Conservation (phyloP, 2,797 vertebrate genomes). For the Fundulus diaphanus region DNA sequence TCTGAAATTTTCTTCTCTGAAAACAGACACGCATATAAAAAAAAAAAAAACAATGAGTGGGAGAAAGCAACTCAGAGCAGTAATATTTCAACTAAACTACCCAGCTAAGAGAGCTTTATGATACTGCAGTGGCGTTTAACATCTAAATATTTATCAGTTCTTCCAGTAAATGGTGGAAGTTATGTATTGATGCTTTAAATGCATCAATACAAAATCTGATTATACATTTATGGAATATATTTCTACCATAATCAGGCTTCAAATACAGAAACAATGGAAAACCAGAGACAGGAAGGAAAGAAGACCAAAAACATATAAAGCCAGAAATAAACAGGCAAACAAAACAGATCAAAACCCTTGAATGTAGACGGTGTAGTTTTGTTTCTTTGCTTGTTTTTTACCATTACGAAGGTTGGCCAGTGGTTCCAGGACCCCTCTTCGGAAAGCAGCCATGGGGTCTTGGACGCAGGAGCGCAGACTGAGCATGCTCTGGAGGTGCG, state of each 20-base stretch:
- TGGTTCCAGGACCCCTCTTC: conserved; percentile 91
- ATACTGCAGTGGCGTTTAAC: background rate
- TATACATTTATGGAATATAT: background rate
- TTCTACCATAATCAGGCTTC: background rate
- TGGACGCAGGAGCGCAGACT: conserved; percentile 96
- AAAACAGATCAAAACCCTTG: background rate
- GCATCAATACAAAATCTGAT: background rate
- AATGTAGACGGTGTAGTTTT: too few species aligned
- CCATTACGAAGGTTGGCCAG: conserved; percentile 89
- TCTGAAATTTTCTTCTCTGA: conserved; percentile 94
- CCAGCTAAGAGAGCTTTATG: background rate
- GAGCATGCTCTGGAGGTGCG: conserved; percentile 94
- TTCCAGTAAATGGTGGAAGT: background rate
- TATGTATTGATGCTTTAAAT: background rate
- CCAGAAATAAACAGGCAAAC: background rate
- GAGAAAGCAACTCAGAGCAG: background rate
- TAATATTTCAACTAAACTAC: conserved; percentile 12
- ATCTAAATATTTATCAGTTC: conserved; percentile 1
- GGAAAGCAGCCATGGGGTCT: conserved; percentile 92
- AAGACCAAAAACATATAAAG: background rate
- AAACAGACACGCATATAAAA: conserved; percentile 40
- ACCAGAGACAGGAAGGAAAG: background rate
- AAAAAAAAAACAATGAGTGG: background rate
- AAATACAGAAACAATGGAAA: background rate
- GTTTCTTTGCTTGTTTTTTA: too few species aligned